Base-by-base conservation (phyloP, 2,797 vertebrate species). In the Phyllotis vaccarum region DNA sequence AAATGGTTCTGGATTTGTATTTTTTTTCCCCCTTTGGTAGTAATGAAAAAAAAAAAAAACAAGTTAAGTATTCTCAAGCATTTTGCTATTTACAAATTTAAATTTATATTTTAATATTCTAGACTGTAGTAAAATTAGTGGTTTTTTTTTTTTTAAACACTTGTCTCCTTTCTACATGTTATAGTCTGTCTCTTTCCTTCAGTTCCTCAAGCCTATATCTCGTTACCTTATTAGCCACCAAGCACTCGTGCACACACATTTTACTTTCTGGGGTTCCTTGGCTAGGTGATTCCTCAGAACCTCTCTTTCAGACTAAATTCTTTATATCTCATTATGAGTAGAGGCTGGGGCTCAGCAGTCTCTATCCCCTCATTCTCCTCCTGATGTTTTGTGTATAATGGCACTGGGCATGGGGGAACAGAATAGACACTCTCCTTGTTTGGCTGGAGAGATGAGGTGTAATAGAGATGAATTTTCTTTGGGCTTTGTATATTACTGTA, bases 101-200 rank as follows among this genome's bases (percentile, higher is more conserved):
- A 80, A 29, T 95, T 97, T 95, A 70, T 56, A 78, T 87, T 86
- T 96, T 96, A 78, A 74, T 95, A 91, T 90, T 96, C 74, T 72
- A 46, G 19, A 88, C 3, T 90, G 24, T 81, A 76, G 52, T 81
- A 62, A 85, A 86, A 94, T 56, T 60, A 62, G 1, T 87, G 1
- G 1, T 52, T 74, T 96, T 87, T 95, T 78, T 58, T 49, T 49
- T 49, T 49, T 49, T 49, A 49, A 49, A 49, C 5, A 49, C 29
- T 37, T 93, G 0, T 72, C 87, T 97, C 29, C 37, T 34, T 88
- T 66, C 22, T 82, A 52, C n/a, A 64, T 3, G 89, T 92, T 80
- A 64, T 91, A 49, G 21, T 80, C 83, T 85, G 22, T 19, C 29
- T 11, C 43, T 94, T 79, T 52, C 74, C 24, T 52, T 92, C 3